Evolutionary conservation across 2,888 invertebrate genomes (phyloP).

Genomic region (Sericinus montela): DNA sequence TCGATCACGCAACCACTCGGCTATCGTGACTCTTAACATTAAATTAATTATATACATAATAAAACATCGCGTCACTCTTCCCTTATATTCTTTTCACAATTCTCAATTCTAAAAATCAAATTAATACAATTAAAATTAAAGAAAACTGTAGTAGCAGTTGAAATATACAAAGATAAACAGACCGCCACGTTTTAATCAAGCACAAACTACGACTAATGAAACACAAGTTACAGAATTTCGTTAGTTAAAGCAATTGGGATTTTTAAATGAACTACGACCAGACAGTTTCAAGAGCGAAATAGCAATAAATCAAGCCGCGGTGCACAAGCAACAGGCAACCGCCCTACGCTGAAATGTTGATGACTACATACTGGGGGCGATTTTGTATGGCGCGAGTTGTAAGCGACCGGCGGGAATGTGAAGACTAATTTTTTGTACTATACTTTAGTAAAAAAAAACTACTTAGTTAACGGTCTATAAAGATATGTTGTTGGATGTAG

Average conservation of each 20-base stretch:
- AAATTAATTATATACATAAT: no score
- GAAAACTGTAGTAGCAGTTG: neutral
- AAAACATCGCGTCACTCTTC: no score
- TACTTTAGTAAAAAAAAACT: no score
- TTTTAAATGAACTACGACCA: conserved; percentile 36
- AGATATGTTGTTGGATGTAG: no score
- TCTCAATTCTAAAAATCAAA: no score
- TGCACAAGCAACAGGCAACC: conserved; percentile 51
- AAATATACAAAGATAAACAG: neutral
- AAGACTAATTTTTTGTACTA: no score
- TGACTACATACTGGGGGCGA: conserved; percentile 42
- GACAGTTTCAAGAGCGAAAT: conserved; percentile 65
- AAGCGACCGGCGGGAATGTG: conserved; percentile 16
- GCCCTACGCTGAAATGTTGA: conserved; percentile 66
- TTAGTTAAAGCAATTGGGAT: conserved; percentile 26
- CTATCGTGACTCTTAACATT: no score
- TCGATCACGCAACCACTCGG: no score
- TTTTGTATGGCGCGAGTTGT: conserved; percentile 25
- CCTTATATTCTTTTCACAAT: no score
- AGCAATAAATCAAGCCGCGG: conserved; percentile 58
- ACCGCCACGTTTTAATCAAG: conserved; percentile 2
- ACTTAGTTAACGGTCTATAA: no score
- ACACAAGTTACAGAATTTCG: conserved; percentile 23
- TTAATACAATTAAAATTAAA: neutral
- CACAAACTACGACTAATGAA: conserved; percentile 3